These are phyloP conservation scores for Umimayanthus kanabou DNA, from an alignment of 92 coral and sea anemone genomes.

Conservation along the genomic window DNA sequence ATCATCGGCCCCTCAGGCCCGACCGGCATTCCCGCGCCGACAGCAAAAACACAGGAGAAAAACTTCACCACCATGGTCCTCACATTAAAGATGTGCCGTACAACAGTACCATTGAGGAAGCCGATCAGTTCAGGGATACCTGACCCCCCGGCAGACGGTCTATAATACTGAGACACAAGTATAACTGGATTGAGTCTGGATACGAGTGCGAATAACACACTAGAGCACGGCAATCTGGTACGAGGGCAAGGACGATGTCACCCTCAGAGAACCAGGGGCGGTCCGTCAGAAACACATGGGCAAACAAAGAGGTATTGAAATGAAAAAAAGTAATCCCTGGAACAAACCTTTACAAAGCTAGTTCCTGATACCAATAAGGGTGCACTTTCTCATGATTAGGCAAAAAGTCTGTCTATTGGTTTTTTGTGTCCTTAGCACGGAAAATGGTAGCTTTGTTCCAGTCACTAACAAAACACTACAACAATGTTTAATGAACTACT, in stretches of 20 bases:
- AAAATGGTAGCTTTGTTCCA: no score
- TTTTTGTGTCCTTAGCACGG: no score
- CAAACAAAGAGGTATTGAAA: no score
- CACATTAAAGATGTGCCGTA: constrained; percentile 91
- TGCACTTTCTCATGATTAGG: no score
- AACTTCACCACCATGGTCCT: constrained; percentile 95
- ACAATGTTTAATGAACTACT: no score
- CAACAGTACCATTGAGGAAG: constrained; percentile 94
- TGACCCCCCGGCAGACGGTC: constrained; percentile 96
- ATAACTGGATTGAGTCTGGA: neutral
- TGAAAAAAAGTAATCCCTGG: no score
- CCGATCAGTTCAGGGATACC: constrained; percentile 97
- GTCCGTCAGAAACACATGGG: no score
- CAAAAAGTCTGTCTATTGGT: no score
- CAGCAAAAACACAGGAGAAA: constrained; percentile 98
- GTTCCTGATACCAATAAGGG: no score
- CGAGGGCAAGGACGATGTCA: neutral
- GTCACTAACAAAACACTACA: no score
- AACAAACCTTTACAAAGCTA: no score
- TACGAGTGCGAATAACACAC: neutral
- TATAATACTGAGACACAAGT: constrained; percentile 63
- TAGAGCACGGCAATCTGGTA: neutral
- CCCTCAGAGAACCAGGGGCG: no score
- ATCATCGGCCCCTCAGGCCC: constrained; percentile 99
- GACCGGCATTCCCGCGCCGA: constrained; percentile 94